These are phyloP conservation scores for Leuciscus idus DNA, from an alignment of 2,113 vertebrate species.

Conservation along the genomic window DNA sequence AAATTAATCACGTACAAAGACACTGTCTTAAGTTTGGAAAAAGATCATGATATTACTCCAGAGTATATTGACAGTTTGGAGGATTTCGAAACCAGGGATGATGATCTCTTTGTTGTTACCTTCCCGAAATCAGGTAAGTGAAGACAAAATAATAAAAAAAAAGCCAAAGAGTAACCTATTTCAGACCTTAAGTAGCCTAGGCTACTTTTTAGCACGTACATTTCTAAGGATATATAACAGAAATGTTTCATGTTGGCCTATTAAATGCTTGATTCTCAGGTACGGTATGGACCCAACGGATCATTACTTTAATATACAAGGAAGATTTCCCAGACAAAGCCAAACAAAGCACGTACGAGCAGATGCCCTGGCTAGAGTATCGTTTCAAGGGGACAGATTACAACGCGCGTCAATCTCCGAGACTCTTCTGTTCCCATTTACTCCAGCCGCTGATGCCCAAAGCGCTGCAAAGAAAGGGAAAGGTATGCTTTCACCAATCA, in stretches of 20 bases:
- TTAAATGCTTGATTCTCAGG: slow-evolving; percentile 41
- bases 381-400: not conserved
- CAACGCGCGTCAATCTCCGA: slow-evolving; percentile 45
- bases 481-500: not conserved
- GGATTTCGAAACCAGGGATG: slow-evolving; percentile 69
- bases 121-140: slow-evolving; percentile 72
- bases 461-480: slow-evolving; percentile 44
- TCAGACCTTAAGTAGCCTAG: too few relatives aligned
- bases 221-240: not conserved
- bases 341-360: not conserved
- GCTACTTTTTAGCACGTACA: not conserved
- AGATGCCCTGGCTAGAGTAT: slow-evolving; percentile 65
- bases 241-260: not conserved
- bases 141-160: not conserved
- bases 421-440: slow-evolving; percentile 63
- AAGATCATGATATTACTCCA: not conserved
- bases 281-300: slow-evolving; percentile 61
- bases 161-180: too few relatives aligned
- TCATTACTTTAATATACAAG: slow-evolving; percentile 55
- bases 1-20: slow-evolving; percentile 59
- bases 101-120: slow-evolving; percentile 66
- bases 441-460: slow-evolving; percentile 47
- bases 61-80: slow-evolving; percentile 62
- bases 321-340: slow-evolving; percentile 44
- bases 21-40: slow-evolving; percentile 17